A percentile compares a stretch with the other conserved stretches of the same genome.
Evolutionary conservation across 2,888 invertebrate genomes (phyloP).

Genomic region (Tipula vernalis): DNA sequence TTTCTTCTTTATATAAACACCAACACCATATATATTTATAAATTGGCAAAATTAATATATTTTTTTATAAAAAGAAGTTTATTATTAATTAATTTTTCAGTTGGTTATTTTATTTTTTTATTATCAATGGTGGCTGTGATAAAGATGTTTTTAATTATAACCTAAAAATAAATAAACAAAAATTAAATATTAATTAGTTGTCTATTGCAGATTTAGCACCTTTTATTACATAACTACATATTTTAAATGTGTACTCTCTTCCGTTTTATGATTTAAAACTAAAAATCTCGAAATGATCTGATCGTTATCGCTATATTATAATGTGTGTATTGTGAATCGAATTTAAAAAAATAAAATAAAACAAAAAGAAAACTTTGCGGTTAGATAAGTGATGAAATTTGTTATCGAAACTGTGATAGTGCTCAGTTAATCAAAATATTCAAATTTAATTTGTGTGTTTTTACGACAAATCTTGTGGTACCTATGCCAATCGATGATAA

Average conservation of each 20-base stretch:
- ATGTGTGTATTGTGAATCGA: neutral
- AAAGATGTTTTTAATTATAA: neutral
- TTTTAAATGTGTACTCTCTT: neutral
- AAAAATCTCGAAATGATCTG: neutral
- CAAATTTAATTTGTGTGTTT: neutral
- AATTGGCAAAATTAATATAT: neutral
- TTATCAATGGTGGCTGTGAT: neutral
- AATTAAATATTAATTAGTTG: neutral
- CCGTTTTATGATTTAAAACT: neutral
- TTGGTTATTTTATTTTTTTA: neutral
- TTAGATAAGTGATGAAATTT: neutral
- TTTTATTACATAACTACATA: neutral
- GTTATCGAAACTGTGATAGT: slow-evolving; percentile 4
- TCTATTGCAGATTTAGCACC: neutral
- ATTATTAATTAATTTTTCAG: neutral
- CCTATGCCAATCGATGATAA: neutral
- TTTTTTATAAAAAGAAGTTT: neutral
- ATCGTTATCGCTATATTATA: neutral
- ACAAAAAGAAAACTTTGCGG: neutral
- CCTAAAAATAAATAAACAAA: neutral
- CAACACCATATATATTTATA: neutral
- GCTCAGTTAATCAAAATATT: neutral
- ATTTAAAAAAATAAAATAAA: neutral
- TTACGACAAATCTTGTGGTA: neutral
- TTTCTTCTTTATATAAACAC: neutral